Evolutionary conservation across 2,113 vertebrate genomes (phyloP), one percentile per base, ranked within the genome.

Genomic region (Dryoscopus gambensis): DNA sequence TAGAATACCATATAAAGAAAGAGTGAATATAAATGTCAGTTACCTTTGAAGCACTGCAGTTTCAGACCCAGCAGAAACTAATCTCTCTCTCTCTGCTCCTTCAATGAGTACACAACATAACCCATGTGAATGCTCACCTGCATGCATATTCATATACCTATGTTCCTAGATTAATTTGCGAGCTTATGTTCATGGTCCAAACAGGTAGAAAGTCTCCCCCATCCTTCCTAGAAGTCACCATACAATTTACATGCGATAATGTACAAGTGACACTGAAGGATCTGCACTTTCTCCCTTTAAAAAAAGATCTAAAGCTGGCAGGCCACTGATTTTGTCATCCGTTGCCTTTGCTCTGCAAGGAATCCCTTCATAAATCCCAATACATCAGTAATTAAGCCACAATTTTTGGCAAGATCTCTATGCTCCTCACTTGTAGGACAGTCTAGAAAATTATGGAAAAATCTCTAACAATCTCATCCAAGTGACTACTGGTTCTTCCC

Each of bases 271-370:
- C 11, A 30, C 11, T 46, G 47, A 89, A 87, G 63, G 20, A 91
- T 30, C 60, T 76, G 21, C 17, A 57, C 14, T 30, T 64, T n/a
- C 31, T 19, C 30, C 24, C 39, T 73, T 46, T 40, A 22, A 73
- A 33, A 44, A 63, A 74, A 62, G 30, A 65, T 30, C 57, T 12
- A 46, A 42, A 89, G 30, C 20, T 68, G 46, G 52, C 15, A 85
- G 24, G 22, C 12, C 55, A 46, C 14, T 50, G 19, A 13, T 60
- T 81, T 57, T 79, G 28, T 50, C 56, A 33, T 7, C 60, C 0
- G 0, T 5, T 44, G 31, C 25, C 13, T 12, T 68, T 5, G 0
- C 11, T 64, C 40, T 40, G 42, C 28, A 39, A 74, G 11, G 56
- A 78, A 87, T 57, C 67, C 33, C 13, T 63, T 59, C 40, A 47